A percentile compares a stretch with the other conserved stretches of the same genome.
phyloP scores from a whole-genome alignment of 2,113 vertebrate species.

The Urocolius indicus region DNA sequence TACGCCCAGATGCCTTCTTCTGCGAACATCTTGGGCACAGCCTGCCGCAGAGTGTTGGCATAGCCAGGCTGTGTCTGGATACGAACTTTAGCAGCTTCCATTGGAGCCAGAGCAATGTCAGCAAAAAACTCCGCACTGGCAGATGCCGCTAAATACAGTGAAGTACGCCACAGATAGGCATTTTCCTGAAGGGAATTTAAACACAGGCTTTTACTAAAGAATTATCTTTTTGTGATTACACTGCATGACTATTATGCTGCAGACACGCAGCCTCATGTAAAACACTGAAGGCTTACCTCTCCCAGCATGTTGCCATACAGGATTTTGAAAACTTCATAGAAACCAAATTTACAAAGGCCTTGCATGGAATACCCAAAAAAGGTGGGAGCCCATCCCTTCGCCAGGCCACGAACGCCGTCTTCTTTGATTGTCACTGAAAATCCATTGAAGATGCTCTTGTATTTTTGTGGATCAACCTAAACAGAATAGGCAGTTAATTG shows the following conservation, averaged over 20 bases:
- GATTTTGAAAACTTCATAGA: constrained; percentile 98
- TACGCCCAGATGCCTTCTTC: constrained; percentile 97
- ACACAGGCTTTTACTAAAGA: background rate
- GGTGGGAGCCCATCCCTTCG: constrained; percentile 98
- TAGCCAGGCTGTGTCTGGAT: constrained; percentile 98
- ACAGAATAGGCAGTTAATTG: background rate
- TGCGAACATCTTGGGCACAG: constrained; percentile 92
- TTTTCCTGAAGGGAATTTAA: constrained; percentile 85
- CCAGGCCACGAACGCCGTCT: constrained; percentile 93
- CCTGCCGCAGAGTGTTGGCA: constrained; percentile 93
- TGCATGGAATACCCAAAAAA: constrained; percentile 99
- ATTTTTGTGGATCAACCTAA: constrained; percentile 94
- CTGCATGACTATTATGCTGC: background rate
- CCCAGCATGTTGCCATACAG: constrained; percentile 91
- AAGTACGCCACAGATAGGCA: constrained; percentile 95
- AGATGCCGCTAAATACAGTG: constrained; percentile 93
- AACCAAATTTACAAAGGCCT: constrained; percentile 98
- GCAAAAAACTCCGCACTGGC: constrained; percentile 99
- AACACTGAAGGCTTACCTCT: constrained; percentile 82
- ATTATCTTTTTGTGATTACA: background rate
- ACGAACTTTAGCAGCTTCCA: constrained; percentile 98
- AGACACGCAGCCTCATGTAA: background rate
- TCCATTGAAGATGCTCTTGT: constrained; percentile 94
- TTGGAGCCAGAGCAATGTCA: constrained; percentile 97
- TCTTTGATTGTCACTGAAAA: constrained; percentile 91